Evolutionary conservation across 2,888 invertebrate species (phyloP), one percentile per base, ranked within the genome.

Genomic region (Heteropelma amictum): DNA sequence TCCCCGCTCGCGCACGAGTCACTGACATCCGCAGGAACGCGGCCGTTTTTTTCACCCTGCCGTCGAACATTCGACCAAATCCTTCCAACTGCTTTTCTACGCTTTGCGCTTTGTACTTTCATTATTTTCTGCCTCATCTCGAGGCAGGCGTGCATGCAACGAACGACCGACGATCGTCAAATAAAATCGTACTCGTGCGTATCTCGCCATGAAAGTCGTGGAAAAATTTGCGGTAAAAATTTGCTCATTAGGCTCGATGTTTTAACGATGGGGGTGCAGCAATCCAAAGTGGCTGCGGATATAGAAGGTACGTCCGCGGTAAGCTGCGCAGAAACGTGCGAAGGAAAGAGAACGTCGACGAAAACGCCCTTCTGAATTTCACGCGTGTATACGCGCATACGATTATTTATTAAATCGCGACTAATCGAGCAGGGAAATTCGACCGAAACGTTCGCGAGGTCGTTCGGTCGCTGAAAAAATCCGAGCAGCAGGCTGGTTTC

Each of bases 1-100:
- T 73, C 73, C 65, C 58, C 56, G 33, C 65, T 56, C 70, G 60
- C 56, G 33, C 65, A 61, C 70, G 60, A 54, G 47, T 49, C 40
- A 30, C 53, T 53, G 61, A 56, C 65, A 61, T 56, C 23, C n/a
- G n/a, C 54, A 33, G 35, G 60, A 47, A 56, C 35, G 40, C 19
- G 3, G 21, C 17, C 14, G 53, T 53, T 45, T 45, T 28, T 45
- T 28, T 54, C 35, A 21, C 7, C 28, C 33, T 12, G 8, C 26
- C 58, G 51, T 21, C 8, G 28, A 8, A 28, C 12, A 33, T 19
- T 19, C n/a, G 5, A 40, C 28, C 8, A 28, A 33, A 21, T 23
- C 7, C 8, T 8, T 21, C 14, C 14, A 21, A 10, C 40, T 19
- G 3, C 12, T 38, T 21, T 23, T 49, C 0, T 23, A 21, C 5